Evolutionary conservation across 2,888 invertebrate species (phyloP).

Genomic region (Rapana venosa): DNA sequence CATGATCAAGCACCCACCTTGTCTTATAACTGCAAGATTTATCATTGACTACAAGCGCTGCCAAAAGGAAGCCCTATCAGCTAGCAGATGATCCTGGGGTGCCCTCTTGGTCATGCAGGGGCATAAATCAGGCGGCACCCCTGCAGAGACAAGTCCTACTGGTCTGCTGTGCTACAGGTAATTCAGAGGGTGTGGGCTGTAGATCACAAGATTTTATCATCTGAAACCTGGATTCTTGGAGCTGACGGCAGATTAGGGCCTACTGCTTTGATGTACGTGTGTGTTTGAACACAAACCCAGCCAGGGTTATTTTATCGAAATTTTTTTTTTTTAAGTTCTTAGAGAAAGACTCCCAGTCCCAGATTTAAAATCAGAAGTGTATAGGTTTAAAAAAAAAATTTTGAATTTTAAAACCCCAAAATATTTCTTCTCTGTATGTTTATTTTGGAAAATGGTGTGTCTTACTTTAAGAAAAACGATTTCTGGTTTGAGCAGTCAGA

Average conservation of each 20-base stretch:
- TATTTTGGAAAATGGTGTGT: neutral
- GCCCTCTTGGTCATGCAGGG: neutral
- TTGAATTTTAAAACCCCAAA: too few relatives aligned
- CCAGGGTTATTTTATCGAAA: neutral
- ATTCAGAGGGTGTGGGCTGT: neutral
- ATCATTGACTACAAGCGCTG: neutral
- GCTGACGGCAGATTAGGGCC: conserved; percentile 5
- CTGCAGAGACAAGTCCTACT: neutral
- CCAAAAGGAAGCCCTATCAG: neutral
- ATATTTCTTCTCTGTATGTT: neutral
- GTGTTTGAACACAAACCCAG: neutral
- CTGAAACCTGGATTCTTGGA: neutral
- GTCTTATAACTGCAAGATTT: neutral
- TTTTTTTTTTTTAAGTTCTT: neutral
- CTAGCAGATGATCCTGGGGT: neutral
- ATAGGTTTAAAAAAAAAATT: neutral
- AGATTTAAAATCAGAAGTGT: neutral
- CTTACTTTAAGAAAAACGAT: too few relatives aligned
- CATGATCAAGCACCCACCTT: too few relatives aligned
- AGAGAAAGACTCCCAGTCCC: neutral
- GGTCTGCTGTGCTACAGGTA: neutral
- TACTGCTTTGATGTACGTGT: neutral
- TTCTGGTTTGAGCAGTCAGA: too few relatives aligned
- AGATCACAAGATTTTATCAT: neutral
- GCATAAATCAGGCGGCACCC: neutral